Base-by-base conservation (phyloP, 2,888 invertebrate species). In the Odontocolon sp. region DNA sequence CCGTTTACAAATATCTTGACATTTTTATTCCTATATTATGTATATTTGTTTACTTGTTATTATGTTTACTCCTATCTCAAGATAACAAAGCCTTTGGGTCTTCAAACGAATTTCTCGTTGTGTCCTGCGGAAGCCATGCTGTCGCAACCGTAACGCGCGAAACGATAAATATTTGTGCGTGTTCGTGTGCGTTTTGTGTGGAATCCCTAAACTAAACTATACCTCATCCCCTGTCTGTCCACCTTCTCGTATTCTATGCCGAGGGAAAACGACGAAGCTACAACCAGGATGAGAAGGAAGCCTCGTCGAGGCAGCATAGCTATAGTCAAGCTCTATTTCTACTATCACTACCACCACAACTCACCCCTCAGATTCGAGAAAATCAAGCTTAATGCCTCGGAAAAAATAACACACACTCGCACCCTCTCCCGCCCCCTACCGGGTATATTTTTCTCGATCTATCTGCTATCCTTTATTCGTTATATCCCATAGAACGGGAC, bases 381-480 rank as follows among this genome's bases (percentile, higher is more conserved):
- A 86, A 87, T 86, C 88, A 85, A 86, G 87, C 88, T 88, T 89
- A 89, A 89, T 89, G 89, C 87, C 84, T 89, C 85, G 89, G 89
- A 89, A 89, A 88, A 89, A 89, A 89, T 88, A 89, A 89, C 89
- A 87, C 83, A 86, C 84, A 81, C 83, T 81, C 85, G 79, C 83
- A 81, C 84, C 81, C 80, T 70, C n/a, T 54, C 54, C 50, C 50
- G 57, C 40, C 71, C 52, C 61, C 50, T 36, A 3, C 42, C 21
- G 45, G 18, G 66, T 50, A 26, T 61, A 56, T 52, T 73, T 57
- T 63, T 59, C 56, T 76, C 71, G 50, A 42, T 56, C 40, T 21
- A 50, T 66, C 33, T 18, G 28, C 23, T 16, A 14, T 50, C 67
- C 33, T 67, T n/a, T n/a, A n/a, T n/a, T n/a, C n/a, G n/a, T n/a